Base-by-base conservation (phyloP, 2,888 invertebrate species). In the Odontomyia ornata region DNA sequence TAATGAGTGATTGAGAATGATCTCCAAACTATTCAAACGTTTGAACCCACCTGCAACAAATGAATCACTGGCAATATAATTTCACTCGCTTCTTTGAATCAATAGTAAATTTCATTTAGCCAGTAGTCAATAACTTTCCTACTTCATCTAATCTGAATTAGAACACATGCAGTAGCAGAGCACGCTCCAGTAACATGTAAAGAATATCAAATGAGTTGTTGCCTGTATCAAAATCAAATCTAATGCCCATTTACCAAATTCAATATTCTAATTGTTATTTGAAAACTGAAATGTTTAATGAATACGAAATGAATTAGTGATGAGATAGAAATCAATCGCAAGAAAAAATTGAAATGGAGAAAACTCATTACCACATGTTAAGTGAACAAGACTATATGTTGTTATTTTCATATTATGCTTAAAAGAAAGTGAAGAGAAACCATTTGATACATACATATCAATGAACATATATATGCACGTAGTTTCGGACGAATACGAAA, bases 371-470 rank as follows among this genome's bases (percentile, higher is more conserved):
- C 27, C 69, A 69, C 30, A 28, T 65, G 21, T 65, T 21, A n/a
- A 27, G 27, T 62, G 62, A 62, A 52, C 52, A 52, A 18, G n/a
- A 15, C 15, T 52, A 52, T 15, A n/a, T 21, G 28, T 28, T 30
- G 28, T 60, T 18, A n/a, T 73, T 73, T 36, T 60, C 57, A 60
- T 13, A 15, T 23, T 21, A 60, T 25, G 21, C 23, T 60, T 30
- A 73, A 60, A 73, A 73, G 73, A 73, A 73, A 73, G 73, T 73
- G 36, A 73, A 60, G 60, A 57, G 73, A 73, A 73, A 73, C 36
- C 23, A 57, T 60, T n/a, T n/a, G n/a, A n/a, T 43, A 57, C 43
- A 47, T n/a, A 9, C 21, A 60, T 36, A 36, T 36, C 3, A 36
- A 36, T 36, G 36, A 36, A 5, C 3, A 36, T 36, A 9, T 9